phyloP scores from a whole-genome alignment of 2,113 vertebrate species.

The Ailuropoda melanoleuca region DNA sequence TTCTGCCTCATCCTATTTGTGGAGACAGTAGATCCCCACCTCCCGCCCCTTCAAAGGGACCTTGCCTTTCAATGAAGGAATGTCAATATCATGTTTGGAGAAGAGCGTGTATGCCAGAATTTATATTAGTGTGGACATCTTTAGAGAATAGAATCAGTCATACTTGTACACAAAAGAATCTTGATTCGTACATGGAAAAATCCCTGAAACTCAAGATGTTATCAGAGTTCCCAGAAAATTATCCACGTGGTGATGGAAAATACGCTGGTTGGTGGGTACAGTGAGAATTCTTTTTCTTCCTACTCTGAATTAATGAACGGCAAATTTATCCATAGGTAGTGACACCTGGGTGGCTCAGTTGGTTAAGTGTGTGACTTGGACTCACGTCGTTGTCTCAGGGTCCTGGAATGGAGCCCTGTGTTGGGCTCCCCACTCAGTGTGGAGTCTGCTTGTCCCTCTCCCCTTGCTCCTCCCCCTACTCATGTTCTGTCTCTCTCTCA shows the following conservation, averaged over 20 bases:
- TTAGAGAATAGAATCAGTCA: background rate
- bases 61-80: background rate
- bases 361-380: background rate
- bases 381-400: background rate
- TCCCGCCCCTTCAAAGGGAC: background rate
- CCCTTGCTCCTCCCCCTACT: background rate
- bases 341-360: background rate
- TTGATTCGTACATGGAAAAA: background rate
- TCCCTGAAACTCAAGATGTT: background rate
- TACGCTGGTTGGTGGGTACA: background rate
- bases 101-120: background rate
- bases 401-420: background rate
- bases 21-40: background rate
- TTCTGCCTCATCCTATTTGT: background rate
- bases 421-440: background rate
- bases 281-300: conserved; percentile 6
- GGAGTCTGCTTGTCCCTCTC: background rate
- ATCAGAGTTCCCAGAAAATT: background rate
- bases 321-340: background rate
- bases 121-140: background rate
- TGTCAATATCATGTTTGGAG: background rate
- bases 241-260: background rate
- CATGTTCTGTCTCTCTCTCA: background rate
- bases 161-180: background rate
- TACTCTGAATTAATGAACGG: background rate